A percentile compares a stretch with the other conserved stretches of the same genome.
These are phyloP conservation scores for Spea hammondii DNA, from an alignment of 2,797 vertebrate species.

Conservation along the genomic window DNA sequence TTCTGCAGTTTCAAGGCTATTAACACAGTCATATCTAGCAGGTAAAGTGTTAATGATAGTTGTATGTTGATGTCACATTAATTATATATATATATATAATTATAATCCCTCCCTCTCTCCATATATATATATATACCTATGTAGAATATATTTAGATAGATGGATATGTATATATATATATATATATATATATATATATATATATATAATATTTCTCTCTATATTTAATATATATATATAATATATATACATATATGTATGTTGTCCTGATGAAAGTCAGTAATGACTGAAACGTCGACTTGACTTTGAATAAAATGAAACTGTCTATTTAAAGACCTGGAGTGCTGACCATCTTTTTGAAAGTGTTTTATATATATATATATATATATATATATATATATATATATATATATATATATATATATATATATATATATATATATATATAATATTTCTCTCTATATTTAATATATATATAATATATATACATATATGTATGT, in stretches of 20 bases:
- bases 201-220: neutral
- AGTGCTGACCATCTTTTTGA: too few species aligned
- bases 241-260: neutral
- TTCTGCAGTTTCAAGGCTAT: neutral
- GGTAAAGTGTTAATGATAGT: neutral
- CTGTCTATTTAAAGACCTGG: too few species aligned
- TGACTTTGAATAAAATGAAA: neutral
- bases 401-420: constrained; percentile 2
- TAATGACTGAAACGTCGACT: neutral
- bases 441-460: neutral
- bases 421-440: constrained; percentile 7
- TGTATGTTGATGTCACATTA: neutral
- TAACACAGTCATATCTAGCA: neutral
- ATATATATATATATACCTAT: constrained; percentile 14
- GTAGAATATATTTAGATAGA: neutral
- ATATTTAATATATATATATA: neutral
- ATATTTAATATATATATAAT: neutral
- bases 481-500: too few species aligned
- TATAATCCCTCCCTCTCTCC: neutral
- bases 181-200: constrained; percentile 7
- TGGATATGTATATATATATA: neutral
- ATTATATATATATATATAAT: neutral
- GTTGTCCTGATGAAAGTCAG: neutral
- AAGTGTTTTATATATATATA: constrained; percentile 4
- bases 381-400: constrained; percentile 17